phyloP scores from a whole-genome alignment of 2,797 vertebrate genomes.

The Pseudochaenichthys georgianus region DNA sequence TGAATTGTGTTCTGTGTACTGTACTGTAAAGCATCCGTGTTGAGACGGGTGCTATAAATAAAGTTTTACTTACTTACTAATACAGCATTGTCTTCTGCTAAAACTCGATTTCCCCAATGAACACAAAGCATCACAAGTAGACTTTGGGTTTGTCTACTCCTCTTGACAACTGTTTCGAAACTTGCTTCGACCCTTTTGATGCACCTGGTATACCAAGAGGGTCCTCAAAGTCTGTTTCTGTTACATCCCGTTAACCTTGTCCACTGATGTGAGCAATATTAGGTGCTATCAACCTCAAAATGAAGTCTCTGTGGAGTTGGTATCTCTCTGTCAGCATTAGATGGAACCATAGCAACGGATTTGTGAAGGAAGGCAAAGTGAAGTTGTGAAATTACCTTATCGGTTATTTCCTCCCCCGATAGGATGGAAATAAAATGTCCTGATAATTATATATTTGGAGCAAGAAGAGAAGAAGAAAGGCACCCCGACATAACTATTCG shows the following conservation, averaged over 20 bases:
- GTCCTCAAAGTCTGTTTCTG: neutral
- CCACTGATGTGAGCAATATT: neutral
- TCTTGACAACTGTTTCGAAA: slow-evolving; percentile 8
- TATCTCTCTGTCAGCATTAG: neutral
- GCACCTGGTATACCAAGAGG: neutral
- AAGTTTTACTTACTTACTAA: no score
- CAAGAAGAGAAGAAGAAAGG: no score
- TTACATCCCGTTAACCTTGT: neutral
- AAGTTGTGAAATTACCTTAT: neutral
- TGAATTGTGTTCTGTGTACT: no score
- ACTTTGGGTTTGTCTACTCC: slow-evolving; percentile 18
- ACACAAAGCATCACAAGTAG: slow-evolving; percentile 35
- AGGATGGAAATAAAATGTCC: no score
- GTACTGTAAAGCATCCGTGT: no score
- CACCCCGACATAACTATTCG: no score
- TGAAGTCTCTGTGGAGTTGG: neutral
- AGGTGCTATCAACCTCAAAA: neutral
- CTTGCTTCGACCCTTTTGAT: neutral
- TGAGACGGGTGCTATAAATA: no score
- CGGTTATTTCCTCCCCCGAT: no score
- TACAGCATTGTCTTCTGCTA: slow-evolving; percentile 10
- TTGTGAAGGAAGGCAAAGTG: neutral
- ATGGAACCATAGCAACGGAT: neutral
- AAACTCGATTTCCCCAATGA: slow-evolving; percentile 49
- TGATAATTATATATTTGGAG: no score